phyloP scores from a whole-genome alignment of 35 echinoderm and acorn worm genomes.

The Anneissia japonica region DNA sequence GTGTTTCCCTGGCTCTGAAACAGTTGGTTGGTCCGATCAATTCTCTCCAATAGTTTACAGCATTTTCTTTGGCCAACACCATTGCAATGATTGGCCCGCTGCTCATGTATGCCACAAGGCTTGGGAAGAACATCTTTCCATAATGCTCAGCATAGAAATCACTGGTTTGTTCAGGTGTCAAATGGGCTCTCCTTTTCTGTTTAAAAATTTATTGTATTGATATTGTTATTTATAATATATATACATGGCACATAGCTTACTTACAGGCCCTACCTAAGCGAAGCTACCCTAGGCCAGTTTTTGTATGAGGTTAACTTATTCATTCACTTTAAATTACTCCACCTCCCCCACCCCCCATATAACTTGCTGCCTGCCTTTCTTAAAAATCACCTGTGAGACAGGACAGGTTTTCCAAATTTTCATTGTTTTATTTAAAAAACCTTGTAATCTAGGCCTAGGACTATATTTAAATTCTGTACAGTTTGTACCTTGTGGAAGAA shows the following conservation, averaged over 20 bases:
- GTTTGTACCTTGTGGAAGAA: too few relatives aligned
- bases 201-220: not conserved
- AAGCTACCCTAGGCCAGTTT: too few relatives aligned
- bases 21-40: constrained; percentile 86
- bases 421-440: too few relatives aligned
- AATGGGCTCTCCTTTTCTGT: constrained; percentile 86
- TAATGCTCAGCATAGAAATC: constrained; percentile 99
- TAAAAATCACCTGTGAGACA: too few relatives aligned
- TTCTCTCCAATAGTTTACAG: constrained; percentile 88
- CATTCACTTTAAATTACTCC: not conserved
- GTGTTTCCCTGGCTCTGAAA: constrained; percentile 88
- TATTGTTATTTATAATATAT: too few relatives aligned
- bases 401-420: too few relatives aligned
- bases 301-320: too few relatives aligned
- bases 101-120: constrained; percentile 98
- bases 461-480: too few relatives aligned
- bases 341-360: not conserved
- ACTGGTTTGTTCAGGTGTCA: constrained; percentile 98
- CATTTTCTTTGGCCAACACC: constrained; percentile 90
- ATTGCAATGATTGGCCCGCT: constrained; percentile 97
- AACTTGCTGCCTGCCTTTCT: not conserved
- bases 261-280: too few relatives aligned
- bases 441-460: too few relatives aligned
- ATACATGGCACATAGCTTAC: too few relatives aligned
- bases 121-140: constrained; percentile 99